phyloP scores from a whole-genome alignment of 1,140 invertebrate species.

The Drosophila lowei region DNA sequence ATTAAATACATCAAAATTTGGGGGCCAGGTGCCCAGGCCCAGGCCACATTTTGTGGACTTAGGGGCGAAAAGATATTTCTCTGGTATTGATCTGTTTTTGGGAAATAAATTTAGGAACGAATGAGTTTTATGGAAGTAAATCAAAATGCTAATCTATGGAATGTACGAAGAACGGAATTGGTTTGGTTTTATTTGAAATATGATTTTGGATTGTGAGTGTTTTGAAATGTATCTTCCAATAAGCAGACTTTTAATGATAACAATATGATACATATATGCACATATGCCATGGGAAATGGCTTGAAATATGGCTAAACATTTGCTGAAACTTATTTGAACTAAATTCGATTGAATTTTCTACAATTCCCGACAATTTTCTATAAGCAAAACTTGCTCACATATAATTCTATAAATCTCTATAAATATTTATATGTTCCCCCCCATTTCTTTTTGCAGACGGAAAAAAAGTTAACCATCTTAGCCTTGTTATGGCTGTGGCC shows the following conservation, averaged over 20 bases:
- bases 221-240: background rate
- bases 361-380: too few relatives aligned
- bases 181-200: constrained; percentile 5
- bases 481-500: constrained; percentile 13
- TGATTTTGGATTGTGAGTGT: background rate
- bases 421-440: background rate
- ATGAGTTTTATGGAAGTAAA: constrained; percentile 11
- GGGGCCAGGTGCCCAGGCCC: constrained; percentile 1
- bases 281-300: too few relatives aligned
- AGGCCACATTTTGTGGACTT: background rate
- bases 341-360: too few relatives aligned
- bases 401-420: background rate
- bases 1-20: constrained; percentile 64
- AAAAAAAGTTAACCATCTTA: constrained; percentile 24
- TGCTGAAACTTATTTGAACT: too few relatives aligned
- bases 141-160: constrained; percentile 20
- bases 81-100: constrained; percentile 11
- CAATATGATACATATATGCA: too few relatives aligned
- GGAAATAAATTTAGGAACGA: background rate
- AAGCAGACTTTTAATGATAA: too few relatives aligned
- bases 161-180: constrained; percentile 2
- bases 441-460: background rate
- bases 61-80: background rate
- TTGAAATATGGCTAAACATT: too few relatives aligned
- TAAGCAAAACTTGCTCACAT: too few relatives aligned